Evolutionary conservation across 2,797 vertebrate species (phyloP).

Genomic region (Siniperca scherzeri): DNA sequence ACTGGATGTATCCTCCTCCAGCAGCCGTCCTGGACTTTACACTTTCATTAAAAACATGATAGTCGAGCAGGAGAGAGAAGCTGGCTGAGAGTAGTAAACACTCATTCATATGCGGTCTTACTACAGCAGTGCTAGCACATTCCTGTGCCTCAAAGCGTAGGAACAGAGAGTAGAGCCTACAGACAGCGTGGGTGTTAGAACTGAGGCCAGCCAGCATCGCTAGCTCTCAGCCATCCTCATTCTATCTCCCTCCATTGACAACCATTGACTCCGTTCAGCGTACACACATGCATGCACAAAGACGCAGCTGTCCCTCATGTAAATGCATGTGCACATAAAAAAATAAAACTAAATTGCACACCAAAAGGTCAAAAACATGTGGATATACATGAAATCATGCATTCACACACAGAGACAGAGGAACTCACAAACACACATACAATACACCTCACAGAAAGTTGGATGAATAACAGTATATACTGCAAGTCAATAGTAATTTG

Average conservation of each 20-base stretch:
- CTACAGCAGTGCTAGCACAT: constrained; percentile 51
- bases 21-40: constrained; percentile 56
- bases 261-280: constrained; percentile 28
- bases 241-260: constrained; percentile 33
- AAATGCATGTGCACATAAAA: constrained; percentile 23
- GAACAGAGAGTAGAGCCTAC: constrained; percentile 62
- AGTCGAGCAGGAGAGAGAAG: constrained; percentile 36
- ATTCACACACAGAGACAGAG: background rate
- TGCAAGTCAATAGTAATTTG: constrained; percentile 32
- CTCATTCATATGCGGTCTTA: constrained; percentile 74
- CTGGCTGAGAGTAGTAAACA: constrained; percentile 53
- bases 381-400: background rate
- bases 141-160: constrained; percentile 56
- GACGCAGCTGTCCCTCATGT: constrained; percentile 2
- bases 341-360: background rate
- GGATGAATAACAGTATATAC: constrained; percentile 19
- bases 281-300: constrained; percentile 21
- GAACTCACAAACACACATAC: constrained; percentile 12
- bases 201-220: constrained; percentile 50
- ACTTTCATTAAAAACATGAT: constrained; percentile 57
- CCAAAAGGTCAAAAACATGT: constrained; percentile 26
- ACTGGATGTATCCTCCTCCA: constrained; percentile 52
- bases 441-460: constrained; percentile 6
- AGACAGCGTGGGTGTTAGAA: constrained; percentile 75
- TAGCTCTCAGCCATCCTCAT: constrained; percentile 43